These are phyloP conservation scores for Leptopilina clavipes DNA, from an alignment of 1,140 invertebrate species.

Conservation along the genomic window DNA sequence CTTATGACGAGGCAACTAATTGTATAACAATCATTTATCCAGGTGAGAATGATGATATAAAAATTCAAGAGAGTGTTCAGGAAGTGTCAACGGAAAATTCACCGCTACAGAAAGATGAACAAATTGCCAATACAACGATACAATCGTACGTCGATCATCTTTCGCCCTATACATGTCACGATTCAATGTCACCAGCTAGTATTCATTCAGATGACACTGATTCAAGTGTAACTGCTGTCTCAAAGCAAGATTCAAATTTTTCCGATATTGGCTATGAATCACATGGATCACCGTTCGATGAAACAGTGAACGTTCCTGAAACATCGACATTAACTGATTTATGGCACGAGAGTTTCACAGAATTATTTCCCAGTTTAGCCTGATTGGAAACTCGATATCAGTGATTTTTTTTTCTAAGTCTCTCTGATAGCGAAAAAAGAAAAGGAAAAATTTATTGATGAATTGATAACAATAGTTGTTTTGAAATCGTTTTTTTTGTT, in stretches of 20 bases:
- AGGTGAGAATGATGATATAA: slow-evolving; percentile 74
- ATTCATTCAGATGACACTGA: slow-evolving; percentile 67
- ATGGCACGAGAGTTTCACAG: slow-evolving; percentile 79
- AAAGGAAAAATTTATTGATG: too few relatives aligned
- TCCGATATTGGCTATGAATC: slow-evolving; percentile 73
- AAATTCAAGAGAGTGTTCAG: slow-evolving; percentile 65
- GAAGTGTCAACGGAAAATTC: slow-evolving; percentile 59
- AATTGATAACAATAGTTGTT: too few relatives aligned
- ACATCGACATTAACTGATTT: slow-evolving; percentile 75
- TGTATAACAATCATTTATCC: slow-evolving; percentile 83
- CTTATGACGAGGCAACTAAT: slow-evolving; percentile 82
- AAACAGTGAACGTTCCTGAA: slow-evolving; percentile 47
- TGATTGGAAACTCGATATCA: slow-evolving; percentile 57
- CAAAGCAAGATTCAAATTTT: slow-evolving; percentile 58
- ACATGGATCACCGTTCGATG: slow-evolving; percentile 63
- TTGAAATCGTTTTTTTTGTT: too few relatives aligned
- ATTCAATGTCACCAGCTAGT: slow-evolving; percentile 66
- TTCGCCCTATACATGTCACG: slow-evolving; percentile 60
- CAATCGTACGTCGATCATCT: slow-evolving; percentile 47
- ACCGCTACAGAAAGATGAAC: slow-evolving; percentile 41
- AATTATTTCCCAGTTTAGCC: slow-evolving; percentile 78
- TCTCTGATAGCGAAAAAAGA: not conserved
- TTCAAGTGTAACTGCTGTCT: slow-evolving; percentile 11
- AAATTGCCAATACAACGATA: slow-evolving; percentile 43
- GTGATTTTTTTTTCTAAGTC: slow-evolving; percentile 20